Evolutionary conservation across 2,113 vertebrate genomes (phyloP).

Genomic region (Microtus oregoni): DNA sequence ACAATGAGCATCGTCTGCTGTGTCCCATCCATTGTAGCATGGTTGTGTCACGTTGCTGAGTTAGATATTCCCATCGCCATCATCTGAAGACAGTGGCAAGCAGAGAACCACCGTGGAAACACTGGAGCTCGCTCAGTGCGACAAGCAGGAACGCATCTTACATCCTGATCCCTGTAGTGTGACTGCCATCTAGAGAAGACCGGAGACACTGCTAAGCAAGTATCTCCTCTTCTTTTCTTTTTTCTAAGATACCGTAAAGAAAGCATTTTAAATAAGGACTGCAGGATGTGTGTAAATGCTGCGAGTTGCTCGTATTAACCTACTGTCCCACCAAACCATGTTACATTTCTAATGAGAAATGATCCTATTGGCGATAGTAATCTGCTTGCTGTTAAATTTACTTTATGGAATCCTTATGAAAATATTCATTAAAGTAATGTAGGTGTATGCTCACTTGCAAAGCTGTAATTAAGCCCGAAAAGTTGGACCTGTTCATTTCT

Average conservation of each 20-base stretch:
- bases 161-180: conserved; percentile 29
- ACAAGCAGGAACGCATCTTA: background rate
- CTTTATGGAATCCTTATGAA: conserved; percentile 50
- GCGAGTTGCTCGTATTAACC: background rate
- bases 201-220: background rate
- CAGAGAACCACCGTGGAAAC: background rate
- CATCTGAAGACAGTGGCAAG: conserved; percentile 10
- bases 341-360: conserved; percentile 63
- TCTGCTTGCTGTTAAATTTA: conserved; percentile 63
- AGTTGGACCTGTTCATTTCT: conserved; percentile 37
- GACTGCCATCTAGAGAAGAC: conserved; percentile 76
- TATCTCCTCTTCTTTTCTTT: background rate
- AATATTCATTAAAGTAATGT: conserved; percentile 51
- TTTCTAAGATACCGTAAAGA: background rate
- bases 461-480: conserved; percentile 66
- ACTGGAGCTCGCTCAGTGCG: background rate
- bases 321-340: background rate
- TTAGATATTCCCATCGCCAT: background rate
- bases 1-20: background rate
- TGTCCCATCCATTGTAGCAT: background rate
- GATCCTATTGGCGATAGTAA: conserved; percentile 6
- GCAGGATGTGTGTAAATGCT: conserved; percentile 24
- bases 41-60: background rate
- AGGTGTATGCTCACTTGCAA: conserved; percentile 49
- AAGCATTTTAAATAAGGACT: conserved; percentile 34